These are phyloP conservation scores for Heliornis fulica DNA, from an alignment of 2,113 vertebrate genomes.

Conservation along the genomic window DNA sequence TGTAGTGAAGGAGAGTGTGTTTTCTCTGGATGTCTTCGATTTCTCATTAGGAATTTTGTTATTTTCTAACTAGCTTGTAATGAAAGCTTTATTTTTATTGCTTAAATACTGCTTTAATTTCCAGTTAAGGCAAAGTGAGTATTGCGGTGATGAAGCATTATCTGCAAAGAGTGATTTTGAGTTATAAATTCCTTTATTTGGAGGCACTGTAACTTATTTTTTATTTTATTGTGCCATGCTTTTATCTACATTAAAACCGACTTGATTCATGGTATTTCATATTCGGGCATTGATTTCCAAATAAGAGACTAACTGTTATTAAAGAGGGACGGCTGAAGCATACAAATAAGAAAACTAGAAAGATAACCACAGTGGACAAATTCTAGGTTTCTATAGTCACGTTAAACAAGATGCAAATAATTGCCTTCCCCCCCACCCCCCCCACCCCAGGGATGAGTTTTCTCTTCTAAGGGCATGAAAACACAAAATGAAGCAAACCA, in stretches of 20 bases:
- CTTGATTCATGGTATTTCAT: neutral
- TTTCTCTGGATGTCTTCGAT: neutral
- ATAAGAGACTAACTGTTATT: neutral
- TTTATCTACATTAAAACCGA: neutral
- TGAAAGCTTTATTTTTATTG: neutral
- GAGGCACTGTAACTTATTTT: neutral
- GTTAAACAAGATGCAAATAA: neutral
- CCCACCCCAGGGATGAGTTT: neutral
- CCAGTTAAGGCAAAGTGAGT: neutral
- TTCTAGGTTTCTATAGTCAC: neutral
- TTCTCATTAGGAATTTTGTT: neutral
- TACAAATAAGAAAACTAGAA: neutral
- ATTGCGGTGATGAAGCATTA: neutral
- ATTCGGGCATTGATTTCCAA: neutral
- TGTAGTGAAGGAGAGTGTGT: neutral
- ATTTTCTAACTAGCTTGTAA: neutral
- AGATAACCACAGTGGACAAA: neutral
- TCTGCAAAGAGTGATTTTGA: neutral
- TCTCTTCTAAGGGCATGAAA: neutral
- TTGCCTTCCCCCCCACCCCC: neutral
- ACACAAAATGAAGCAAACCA: neutral
- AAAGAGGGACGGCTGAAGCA: neutral
- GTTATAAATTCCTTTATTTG: neutral
- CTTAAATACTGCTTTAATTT: neutral
- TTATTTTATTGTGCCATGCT: neutral